Evolutionary conservation across 2,888 invertebrate genomes (phyloP).

Genomic region (Euproctis similis): DNA sequence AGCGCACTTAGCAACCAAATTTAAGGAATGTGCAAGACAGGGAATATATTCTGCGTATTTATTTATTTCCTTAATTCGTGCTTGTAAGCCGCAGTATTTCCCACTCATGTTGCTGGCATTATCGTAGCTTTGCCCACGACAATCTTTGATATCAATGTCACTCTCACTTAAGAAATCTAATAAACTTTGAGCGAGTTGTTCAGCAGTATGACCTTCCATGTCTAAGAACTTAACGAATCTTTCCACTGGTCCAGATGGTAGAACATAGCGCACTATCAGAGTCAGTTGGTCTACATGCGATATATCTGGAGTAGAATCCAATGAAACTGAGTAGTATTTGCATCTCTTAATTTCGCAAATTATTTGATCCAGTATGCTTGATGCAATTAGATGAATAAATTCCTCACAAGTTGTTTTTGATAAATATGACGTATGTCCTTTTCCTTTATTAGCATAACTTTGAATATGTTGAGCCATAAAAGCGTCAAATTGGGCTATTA

Average conservation of each 20-base stretch:
- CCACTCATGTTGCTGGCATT: conserved; percentile 8
- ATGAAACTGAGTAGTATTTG: background rate
- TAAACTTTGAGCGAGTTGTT: too few relatives aligned
- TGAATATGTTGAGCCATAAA: background rate
- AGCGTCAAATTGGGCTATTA: conserved; percentile 2
- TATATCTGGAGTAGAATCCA: conserved; percentile 3
- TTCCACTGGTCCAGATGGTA: background rate
- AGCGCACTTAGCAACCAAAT: conserved; percentile 1
- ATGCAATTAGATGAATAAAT: background rate
- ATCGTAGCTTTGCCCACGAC: conserved; percentile 8
- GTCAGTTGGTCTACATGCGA: conserved; percentile 2
- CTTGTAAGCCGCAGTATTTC: conserved; percentile 6
- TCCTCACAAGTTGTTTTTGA: background rate
- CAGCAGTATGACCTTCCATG: background rate
- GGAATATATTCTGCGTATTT: conserved; percentile 8
- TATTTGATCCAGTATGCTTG: background rate
- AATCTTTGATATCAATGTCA: conserved; percentile 5
- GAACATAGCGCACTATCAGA: background rate
- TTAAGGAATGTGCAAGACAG: conserved; percentile 5
- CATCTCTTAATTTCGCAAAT: background rate
- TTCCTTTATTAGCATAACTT: background rate
- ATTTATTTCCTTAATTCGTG: conserved; percentile 6
- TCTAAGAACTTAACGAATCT: background rate
- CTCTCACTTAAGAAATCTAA: too few relatives aligned
- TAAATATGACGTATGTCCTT: background rate